These are phyloP conservation scores for Heloderma charlesbogerti DNA, from an alignment of 2,113 vertebrate genomes.

Conservation along the genomic window DNA sequence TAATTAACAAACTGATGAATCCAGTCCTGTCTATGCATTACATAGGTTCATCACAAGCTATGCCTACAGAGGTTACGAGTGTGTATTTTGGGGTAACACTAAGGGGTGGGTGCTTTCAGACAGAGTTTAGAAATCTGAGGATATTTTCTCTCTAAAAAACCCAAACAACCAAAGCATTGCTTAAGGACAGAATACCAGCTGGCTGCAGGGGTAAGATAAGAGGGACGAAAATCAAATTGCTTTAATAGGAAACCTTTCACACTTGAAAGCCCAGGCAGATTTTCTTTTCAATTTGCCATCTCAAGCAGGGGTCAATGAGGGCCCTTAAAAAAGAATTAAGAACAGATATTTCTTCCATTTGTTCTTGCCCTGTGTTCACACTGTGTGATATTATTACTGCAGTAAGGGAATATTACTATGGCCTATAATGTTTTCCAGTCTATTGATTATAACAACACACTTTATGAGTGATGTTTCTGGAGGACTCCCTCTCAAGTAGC, in stretches of 20 bases:
- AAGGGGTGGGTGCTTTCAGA: background rate
- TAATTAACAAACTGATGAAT: slow-evolving; percentile 1
- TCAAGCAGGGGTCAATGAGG: background rate
- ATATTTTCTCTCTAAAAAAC: background rate
- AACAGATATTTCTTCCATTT: slow-evolving; percentile 24
- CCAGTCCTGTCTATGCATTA: background rate
- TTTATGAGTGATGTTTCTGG: background rate
- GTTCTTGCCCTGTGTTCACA: background rate
- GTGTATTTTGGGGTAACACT: background rate
- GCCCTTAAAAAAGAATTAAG: slow-evolving; percentile 40
- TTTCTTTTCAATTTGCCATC: background rate
- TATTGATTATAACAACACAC: slow-evolving; percentile 18
- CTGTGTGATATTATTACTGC: background rate
- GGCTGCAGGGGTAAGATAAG: slow-evolving; percentile 15
- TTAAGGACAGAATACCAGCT: background rate
- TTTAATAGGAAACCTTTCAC: slow-evolving; percentile 28
- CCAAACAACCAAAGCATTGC: background rate
- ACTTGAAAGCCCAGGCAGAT: background rate
- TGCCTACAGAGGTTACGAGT: background rate
- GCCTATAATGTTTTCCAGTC: slow-evolving; percentile 22
- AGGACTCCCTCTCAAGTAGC: background rate
- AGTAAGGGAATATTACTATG: slow-evolving; percentile 11
- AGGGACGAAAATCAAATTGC: background rate
- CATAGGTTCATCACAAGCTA: background rate
- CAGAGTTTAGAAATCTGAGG: background rate